Evolutionary conservation across 2,113 vertebrate species (phyloP).

Genomic region (Cygnus buccinator): DNA sequence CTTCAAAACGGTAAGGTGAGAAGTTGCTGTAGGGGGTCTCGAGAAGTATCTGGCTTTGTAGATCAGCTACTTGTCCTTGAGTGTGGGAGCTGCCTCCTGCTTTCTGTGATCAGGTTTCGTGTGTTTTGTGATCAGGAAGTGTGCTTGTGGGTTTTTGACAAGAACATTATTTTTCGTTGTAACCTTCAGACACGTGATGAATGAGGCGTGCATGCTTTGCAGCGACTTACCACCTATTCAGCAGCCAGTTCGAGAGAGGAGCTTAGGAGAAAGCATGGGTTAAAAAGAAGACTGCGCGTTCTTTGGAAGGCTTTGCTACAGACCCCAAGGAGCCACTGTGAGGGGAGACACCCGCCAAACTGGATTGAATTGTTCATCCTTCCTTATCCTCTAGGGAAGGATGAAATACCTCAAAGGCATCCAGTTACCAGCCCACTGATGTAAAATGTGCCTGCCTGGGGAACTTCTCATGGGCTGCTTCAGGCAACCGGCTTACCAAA

Average conservation of each 20-base stretch:
- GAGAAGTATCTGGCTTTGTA: constrained; percentile 9
- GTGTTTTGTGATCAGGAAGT: background rate
- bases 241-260: background rate
- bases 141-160: background rate
- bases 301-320: background rate
- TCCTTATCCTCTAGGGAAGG: background rate
- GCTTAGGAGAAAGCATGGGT: background rate
- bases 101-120: background rate
- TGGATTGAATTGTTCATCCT: background rate
- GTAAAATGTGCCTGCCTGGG: constrained; percentile 34
- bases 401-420: constrained; percentile 29
- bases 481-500: background rate
- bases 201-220: background rate
- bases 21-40: background rate
- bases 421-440: constrained; percentile 2
- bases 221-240: background rate
- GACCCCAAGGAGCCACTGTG: background rate
- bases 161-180: constrained; percentile 24
- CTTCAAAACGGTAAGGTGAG: background rate
- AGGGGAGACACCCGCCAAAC: background rate
- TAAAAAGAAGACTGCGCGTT: background rate
- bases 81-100: background rate
- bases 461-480: constrained; percentile 32
- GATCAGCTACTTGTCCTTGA: background rate
- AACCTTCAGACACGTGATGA: background rate